These are phyloP conservation scores for Ascaphus truei DNA, from an alignment of 2,113 vertebrate genomes.

Conservation along the genomic window DNA sequence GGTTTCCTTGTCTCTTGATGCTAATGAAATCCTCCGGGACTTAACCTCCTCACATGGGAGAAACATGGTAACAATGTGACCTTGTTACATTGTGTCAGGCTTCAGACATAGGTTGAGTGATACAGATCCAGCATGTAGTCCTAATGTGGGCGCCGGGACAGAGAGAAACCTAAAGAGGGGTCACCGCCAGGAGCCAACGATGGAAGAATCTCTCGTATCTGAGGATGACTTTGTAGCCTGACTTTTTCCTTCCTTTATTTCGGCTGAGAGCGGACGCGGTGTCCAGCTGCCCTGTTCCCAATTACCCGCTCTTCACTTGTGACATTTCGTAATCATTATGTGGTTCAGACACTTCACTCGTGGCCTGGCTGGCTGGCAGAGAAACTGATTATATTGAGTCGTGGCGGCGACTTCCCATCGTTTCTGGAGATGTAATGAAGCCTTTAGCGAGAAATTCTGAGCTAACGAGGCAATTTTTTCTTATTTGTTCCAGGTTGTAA, in stretches of 20 bases:
- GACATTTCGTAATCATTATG: constrained; percentile 49
- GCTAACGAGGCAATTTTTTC: constrained; percentile 51
- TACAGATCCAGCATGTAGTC: too few relatives aligned
- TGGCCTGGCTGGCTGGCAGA: constrained; percentile 46
- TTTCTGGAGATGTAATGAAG: constrained; percentile 44
- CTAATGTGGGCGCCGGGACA: too few relatives aligned
- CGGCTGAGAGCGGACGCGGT: background rate
- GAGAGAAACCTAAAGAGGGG: background rate
- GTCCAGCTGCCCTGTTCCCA: constrained; percentile 33
- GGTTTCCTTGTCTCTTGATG: background rate
- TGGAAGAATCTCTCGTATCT: background rate
- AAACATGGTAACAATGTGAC: too few relatives aligned
- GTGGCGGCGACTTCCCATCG: constrained; percentile 42
- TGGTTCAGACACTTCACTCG: constrained; percentile 50
- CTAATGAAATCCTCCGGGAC: constrained; percentile 6
- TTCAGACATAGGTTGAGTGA: too few relatives aligned
- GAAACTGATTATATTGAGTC: constrained; percentile 55
- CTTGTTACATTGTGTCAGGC: too few relatives aligned
- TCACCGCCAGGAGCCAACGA: constrained; percentile 2
- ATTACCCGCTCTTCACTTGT: constrained; percentile 49
- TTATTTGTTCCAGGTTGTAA: constrained; percentile 39
- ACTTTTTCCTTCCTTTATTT: constrained; percentile 18
- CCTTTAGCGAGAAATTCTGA: constrained; percentile 43
- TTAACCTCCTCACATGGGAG: too few relatives aligned
- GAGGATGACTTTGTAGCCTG: background rate